These are phyloP conservation scores for Epicauta chinensis DNA, from an alignment of 1,140 invertebrate genomes.

Conservation along the genomic window DNA sequence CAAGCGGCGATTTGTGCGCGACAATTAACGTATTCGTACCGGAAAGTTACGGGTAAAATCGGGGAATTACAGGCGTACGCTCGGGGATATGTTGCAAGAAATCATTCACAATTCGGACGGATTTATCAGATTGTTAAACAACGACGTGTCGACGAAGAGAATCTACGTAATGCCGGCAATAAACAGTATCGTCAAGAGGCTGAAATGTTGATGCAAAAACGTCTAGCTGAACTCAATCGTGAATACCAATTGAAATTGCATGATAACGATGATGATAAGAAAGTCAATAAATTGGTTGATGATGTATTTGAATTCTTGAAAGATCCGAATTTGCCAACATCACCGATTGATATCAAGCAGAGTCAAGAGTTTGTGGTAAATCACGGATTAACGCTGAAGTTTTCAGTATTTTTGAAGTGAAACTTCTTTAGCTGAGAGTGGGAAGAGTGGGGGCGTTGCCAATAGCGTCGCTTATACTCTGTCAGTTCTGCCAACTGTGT, in stretches of 20 bases:
- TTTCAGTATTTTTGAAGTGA: too few relatives aligned
- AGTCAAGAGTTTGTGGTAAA: slow-evolving; percentile 23
- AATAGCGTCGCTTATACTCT: too few relatives aligned
- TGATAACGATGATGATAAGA: slow-evolving; percentile 41
- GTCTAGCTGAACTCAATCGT: slow-evolving; percentile 57
- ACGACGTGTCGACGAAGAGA: slow-evolving; percentile 53
- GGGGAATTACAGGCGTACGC: slow-evolving; percentile 62
- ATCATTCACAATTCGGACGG: slow-evolving; percentile 35
- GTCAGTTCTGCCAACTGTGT: too few relatives aligned
- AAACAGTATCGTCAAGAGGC: slow-evolving; percentile 54
- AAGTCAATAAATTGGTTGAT: slow-evolving; percentile 52
- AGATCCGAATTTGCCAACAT: slow-evolving; percentile 41
- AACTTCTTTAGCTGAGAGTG: too few relatives aligned
- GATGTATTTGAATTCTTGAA: slow-evolving; percentile 56
- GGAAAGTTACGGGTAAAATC: slow-evolving; percentile 62
- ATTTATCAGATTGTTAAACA: slow-evolving; percentile 50
- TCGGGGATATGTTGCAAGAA: slow-evolving; percentile 66
- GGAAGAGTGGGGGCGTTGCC: too few relatives aligned
- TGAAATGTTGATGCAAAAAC: slow-evolving; percentile 61
- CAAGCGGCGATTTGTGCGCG: slow-evolving; percentile 81
- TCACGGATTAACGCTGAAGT: not conserved
- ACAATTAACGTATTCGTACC: slow-evolving; percentile 65
- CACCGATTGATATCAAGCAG: slow-evolving; percentile 29
- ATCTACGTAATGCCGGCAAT: slow-evolving; percentile 55
- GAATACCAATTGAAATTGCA: slow-evolving; percentile 41